Evolutionary conservation across 2,888 invertebrate species (phyloP), one percentile per base, ranked within the genome.

Genomic region (Agyllia agylla): DNA sequence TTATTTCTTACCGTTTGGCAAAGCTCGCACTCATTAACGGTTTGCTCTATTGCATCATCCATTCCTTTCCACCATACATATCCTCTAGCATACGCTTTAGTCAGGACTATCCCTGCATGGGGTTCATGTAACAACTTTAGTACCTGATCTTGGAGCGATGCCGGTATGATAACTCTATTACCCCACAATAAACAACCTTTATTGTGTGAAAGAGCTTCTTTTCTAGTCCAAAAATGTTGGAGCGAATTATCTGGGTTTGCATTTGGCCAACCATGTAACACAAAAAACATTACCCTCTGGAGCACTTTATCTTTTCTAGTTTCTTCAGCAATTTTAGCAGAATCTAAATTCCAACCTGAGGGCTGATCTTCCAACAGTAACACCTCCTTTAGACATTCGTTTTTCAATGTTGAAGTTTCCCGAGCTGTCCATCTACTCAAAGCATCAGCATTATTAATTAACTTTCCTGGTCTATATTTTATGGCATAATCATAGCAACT

Each of bases 11-110:
- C 88, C 15, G 38, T 17, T 38, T 87, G 88, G 24, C 81, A 92
- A 8, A 70, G 33, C 11, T 90, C 87, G 84, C 92, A 91, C 42
- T 87, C 85, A 20, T 70, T 81, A 17, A 91, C 86, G 6, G 73
- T 75, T 27, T 17, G 64, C 77, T 93, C 92, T n/a, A 91, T 92
- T 11, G 92, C 79, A 17, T 80, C 49, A 82, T 93, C 92, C 78
- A 92, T 90, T 33, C 64, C 70, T 0, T 81, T 73, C 87, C 90
- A 92, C 91, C 82, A 64, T 88, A 90, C 85, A 87, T 93, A 93
- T 27, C 89, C 87, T 87, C 91, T 90, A 5, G 92, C 89, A 89
- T 89, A 88, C 24, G 87, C 87, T 86, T 92, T 93, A 5, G 89
- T 90, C 84, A 91, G 90, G 13, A 91, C 93, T 2, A 92, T 82